Conservation (phyloP, 2,888 invertebrate genomes). For the Thumatha senex region DNA sequence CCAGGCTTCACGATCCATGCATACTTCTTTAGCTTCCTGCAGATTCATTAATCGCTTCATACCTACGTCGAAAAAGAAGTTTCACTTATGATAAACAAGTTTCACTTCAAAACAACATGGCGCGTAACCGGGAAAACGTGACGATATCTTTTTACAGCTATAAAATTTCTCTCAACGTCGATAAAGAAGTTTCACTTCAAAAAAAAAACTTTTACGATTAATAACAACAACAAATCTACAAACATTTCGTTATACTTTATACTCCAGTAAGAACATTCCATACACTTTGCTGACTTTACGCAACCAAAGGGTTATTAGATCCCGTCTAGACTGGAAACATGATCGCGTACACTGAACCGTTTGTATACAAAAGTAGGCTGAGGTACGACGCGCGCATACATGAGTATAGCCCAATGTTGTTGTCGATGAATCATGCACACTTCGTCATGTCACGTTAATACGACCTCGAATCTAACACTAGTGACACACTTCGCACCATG, state of each 20-base stretch:
- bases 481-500: slow-evolving; percentile 32
- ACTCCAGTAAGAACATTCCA: slow-evolving; percentile 3
- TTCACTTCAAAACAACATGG: too few relatives aligned
- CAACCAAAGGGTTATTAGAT: slow-evolving; percentile 17
- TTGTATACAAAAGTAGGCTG: slow-evolving; percentile 23
- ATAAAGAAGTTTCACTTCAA: too few relatives aligned
- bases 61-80: too few relatives aligned
- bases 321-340: slow-evolving; percentile 27
- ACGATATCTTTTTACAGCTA: too few relatives aligned
- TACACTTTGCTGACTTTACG: background rate
- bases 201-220: background rate
- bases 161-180: too few relatives aligned
- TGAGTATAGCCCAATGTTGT: slow-evolving; percentile 31
- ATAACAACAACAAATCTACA: background rate
- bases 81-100: too few relatives aligned
- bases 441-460: slow-evolving; percentile 68
- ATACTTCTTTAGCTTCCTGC: too few relatives aligned
- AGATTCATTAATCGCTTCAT: too few relatives aligned
- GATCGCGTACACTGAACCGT: slow-evolving; percentile 25
- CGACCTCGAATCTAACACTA: slow-evolving; percentile 68
- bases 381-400: slow-evolving; percentile 52
- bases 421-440: slow-evolving; percentile 70
- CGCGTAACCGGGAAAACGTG: too few relatives aligned
- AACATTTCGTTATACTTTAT: slow-evolving; percentile 1
- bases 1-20: too few relatives aligned